Percentiles rank a stretch among this genome's conserved stretches.
Evolutionary conservation across 2,797 vertebrate species (phyloP).

Genomic region (Vultur gryphus): DNA sequence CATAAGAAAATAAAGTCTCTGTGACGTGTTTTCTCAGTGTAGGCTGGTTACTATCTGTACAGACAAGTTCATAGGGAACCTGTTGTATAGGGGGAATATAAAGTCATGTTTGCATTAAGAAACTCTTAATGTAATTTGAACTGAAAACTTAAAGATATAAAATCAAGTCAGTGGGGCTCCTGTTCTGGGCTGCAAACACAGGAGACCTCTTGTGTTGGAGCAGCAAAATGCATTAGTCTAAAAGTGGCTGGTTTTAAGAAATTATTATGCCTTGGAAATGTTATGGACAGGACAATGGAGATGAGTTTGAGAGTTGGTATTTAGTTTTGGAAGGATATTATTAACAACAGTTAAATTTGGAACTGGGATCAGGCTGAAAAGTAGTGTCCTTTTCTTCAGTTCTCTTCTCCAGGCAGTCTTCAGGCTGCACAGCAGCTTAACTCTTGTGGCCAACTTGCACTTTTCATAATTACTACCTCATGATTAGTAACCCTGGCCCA

Average conservation of each 20-base stretch:
- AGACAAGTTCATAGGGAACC: background rate
- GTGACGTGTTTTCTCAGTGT: background rate
- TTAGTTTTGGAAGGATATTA: background rate
- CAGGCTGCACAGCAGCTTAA: background rate
- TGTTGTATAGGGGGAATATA: background rate
- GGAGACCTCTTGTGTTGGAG: background rate
- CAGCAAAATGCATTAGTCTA: background rate
- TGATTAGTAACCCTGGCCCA: background rate
- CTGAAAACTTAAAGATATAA: background rate
- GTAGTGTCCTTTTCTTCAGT: background rate
- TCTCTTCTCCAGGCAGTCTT: background rate
- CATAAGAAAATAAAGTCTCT: background rate
- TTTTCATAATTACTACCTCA: background rate
- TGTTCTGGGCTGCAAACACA: background rate
- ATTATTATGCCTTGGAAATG: background rate
- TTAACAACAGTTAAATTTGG: background rate
- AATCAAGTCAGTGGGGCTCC: background rate
- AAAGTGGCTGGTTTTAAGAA: background rate
- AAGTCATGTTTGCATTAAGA: background rate
- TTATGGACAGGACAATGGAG: rapidly evolving
- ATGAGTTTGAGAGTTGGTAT: background rate
- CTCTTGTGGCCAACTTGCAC: background rate
- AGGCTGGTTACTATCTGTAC: background rate
- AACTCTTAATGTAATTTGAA: background rate
- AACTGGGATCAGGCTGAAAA: background rate